These are phyloP conservation scores for Neodiprion virginianus DNA, from an alignment of 1,140 invertebrate species.

Conservation along the genomic window DNA sequence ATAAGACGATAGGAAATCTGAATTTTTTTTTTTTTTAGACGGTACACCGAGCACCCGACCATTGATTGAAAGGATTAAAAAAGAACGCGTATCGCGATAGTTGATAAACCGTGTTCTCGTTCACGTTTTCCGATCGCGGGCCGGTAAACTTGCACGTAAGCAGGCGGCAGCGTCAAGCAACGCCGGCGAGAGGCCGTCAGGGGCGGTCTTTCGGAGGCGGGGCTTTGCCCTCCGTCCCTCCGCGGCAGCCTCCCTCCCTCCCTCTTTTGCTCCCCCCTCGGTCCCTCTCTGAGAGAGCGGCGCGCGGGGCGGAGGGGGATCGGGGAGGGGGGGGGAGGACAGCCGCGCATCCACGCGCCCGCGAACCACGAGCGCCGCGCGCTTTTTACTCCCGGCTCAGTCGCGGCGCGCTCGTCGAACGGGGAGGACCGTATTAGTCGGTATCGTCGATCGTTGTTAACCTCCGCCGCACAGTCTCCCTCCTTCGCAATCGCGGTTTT, in stretches of 20 bases:
- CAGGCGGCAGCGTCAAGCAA: neutral
- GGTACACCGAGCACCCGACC: no score
- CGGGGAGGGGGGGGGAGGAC: slow-evolving; percentile 22
- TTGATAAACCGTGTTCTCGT: neutral
- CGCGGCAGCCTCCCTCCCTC: slow-evolving; percentile 21
- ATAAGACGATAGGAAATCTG: no score
- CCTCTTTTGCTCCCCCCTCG: slow-evolving; percentile 11
- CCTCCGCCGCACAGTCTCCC: slow-evolving; percentile 27
- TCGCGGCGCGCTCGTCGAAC: slow-evolving; percentile 62
- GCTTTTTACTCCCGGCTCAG: slow-evolving; percentile 47
- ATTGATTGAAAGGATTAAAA: no score
- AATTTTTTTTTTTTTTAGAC: no score
- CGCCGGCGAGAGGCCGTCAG: neutral
- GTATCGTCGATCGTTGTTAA: neutral
- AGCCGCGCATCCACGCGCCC: neutral
- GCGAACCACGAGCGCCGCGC: slow-evolving; percentile 24
- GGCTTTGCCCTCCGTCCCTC: slow-evolving; percentile 34
- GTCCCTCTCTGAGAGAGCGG: slow-evolving; percentile 22
- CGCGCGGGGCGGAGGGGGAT: slow-evolving; percentile 34
- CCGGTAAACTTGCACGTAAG: neutral
- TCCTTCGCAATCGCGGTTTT: slow-evolving; percentile 26
- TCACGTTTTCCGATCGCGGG: neutral
- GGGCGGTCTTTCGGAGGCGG: slow-evolving; percentile 19
- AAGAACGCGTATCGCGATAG: no score
- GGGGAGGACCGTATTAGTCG: slow-evolving; percentile 50